These are phyloP conservation scores for Orthosia gothica DNA, from an alignment of 2,888 invertebrate genomes.

Conservation along the genomic window DNA sequence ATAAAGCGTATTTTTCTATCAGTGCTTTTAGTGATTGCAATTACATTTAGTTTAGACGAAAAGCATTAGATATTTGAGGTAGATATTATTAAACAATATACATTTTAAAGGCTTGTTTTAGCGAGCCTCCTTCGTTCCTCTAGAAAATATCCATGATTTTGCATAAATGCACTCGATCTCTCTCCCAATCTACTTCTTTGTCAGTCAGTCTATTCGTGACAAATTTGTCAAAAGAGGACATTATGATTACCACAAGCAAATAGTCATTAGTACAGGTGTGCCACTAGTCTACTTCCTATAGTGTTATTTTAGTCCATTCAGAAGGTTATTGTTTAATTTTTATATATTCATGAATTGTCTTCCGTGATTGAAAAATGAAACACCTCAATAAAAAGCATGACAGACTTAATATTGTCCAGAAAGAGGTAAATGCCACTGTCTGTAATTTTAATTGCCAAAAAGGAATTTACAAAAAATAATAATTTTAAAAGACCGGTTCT, in stretches of 20 bases:
- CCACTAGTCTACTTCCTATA: conserved; percentile 1
- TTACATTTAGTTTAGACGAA: no score
- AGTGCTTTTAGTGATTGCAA: no score
- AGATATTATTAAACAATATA: no score
- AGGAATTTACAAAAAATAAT: not conserved
- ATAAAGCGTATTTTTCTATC: no score
- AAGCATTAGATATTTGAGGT: no score
- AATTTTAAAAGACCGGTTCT: no score
- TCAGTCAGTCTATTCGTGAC: not conserved
- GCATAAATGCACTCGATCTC: not conserved
- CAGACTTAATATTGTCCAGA: not conserved
- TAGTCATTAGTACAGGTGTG: conserved; percentile 1
- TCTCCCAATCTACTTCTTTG: not conserved
- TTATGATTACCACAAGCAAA: conserved; percentile 11
- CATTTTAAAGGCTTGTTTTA: no score
- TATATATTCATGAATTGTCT: conserved; percentile 35
- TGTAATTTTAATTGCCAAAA: not conserved
- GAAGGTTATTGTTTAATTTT: conserved; percentile 40
- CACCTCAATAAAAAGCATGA: not conserved
- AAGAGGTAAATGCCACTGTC: not conserved
- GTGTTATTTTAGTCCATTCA: conserved; percentile 27
- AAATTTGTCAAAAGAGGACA: conserved; percentile 1
- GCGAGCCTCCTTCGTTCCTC: no score
- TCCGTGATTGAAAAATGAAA: conserved; percentile 13
- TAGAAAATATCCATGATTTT: no score